Conservation (phyloP, 2,888 invertebrate genomes). For the Eupithecia insigniata region DNA sequence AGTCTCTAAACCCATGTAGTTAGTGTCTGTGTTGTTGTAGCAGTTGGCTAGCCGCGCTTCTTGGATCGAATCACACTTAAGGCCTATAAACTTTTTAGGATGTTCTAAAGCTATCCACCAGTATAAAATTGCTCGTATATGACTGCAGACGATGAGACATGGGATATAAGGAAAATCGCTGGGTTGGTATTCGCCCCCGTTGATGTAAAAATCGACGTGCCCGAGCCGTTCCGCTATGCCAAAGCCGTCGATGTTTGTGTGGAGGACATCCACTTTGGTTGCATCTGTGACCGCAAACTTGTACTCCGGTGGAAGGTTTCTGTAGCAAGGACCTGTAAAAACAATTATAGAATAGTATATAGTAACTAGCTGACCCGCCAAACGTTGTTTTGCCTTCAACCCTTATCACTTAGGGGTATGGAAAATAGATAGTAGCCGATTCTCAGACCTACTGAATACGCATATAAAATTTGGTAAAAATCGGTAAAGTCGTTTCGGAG, state of each 20-base stretch:
- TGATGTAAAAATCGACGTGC: slow-evolving; percentile 73
- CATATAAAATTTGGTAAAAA: no score
- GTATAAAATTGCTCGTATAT: slow-evolving; percentile 63
- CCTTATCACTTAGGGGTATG: no score
- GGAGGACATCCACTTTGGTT: slow-evolving; percentile 65
- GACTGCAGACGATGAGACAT: slow-evolving; percentile 72
- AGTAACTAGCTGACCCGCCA: no score
- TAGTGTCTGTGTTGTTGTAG: slow-evolving; percentile 62
- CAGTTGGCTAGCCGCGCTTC: slow-evolving; percentile 72
- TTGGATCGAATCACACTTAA: slow-evolving; percentile 69
- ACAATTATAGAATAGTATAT: no score
- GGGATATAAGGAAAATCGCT: slow-evolving; percentile 69
- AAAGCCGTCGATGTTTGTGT: slow-evolving; percentile 79
- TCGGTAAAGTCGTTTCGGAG: no score
- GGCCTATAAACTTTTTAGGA: slow-evolving; percentile 70
- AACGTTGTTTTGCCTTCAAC: no score
- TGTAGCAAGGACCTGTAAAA: slow-evolving; percentile 65
- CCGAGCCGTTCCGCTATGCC: slow-evolving; percentile 74
- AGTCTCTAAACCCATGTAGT: slow-evolving; percentile 67
- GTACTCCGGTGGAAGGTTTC: slow-evolving; percentile 57
- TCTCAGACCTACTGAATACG: no score
- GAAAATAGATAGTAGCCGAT: no score
- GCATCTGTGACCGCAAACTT: slow-evolving; percentile 63
- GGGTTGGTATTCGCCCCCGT: slow-evolving; percentile 77
- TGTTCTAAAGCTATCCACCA: slow-evolving; percentile 78